phyloP scores from a whole-genome alignment of 2,888 invertebrate species.

The Trypoxylon attenuatum region DNA sequence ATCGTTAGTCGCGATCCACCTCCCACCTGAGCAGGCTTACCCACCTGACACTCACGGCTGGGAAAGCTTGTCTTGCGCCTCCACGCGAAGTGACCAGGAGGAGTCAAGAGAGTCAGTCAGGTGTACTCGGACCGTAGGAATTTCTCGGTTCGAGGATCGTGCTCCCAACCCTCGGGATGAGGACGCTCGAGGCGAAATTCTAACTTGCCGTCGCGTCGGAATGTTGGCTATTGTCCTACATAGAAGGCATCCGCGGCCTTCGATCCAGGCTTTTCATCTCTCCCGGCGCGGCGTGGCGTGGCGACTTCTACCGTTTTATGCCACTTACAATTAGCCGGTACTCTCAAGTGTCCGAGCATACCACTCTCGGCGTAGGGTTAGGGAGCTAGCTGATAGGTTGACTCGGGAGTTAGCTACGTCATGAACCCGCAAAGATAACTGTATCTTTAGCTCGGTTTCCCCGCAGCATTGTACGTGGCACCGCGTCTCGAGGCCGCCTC shows the following conservation, averaged over 20 bases:
- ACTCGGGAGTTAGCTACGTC: no score
- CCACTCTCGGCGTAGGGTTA: no score
- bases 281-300: neutral
- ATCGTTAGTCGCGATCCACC: slow-evolving; percentile 41
- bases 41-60: slow-evolving; percentile 26
- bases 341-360: no score
- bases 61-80: slow-evolving; percentile 28
- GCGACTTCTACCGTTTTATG: neutral
- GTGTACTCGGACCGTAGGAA: neutral
- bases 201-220: neutral
- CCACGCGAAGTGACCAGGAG: neutral
- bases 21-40: slow-evolving; percentile 33
- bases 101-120: neutral
- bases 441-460: neutral
- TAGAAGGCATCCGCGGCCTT: neutral
- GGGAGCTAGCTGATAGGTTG: no score
- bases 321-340: neutral
- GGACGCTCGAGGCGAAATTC: neutral
- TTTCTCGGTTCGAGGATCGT: neutral
- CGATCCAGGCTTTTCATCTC: neutral
- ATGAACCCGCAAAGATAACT: no score
- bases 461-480: neutral
- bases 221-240: neutral
- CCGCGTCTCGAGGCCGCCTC: neutral
- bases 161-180: neutral